Conservation (phyloP, 2,888 invertebrate genomes). For the Homarus gammarus region DNA sequence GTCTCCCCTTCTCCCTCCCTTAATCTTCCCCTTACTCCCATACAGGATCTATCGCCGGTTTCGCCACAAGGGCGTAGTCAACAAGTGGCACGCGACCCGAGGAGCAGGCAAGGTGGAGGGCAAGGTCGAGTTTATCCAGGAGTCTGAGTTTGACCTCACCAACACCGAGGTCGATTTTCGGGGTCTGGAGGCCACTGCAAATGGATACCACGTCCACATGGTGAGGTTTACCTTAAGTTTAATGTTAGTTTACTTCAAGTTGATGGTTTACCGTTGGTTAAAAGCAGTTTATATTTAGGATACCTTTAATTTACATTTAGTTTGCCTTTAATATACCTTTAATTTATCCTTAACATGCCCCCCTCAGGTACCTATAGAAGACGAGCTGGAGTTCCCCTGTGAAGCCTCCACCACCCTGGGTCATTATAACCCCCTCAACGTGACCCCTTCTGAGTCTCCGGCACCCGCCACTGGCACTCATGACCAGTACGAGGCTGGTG, state of each 20-base stretch:
- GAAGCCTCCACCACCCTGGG: constrained; percentile 89
- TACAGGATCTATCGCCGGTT: constrained; percentile 86
- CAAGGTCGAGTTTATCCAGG: constrained; percentile 90
- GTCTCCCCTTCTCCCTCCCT: not conserved
- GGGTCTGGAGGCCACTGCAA: constrained; percentile 84
- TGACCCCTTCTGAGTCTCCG: constrained; percentile 84
- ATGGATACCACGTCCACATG: constrained; percentile 90
- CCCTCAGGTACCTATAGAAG: constrained; percentile 88
- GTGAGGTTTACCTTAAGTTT: constrained; percentile 80
- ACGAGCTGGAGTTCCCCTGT: constrained; percentile 91
- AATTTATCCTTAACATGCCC: not conserved
- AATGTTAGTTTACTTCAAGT: not conserved
- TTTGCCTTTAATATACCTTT: not conserved
- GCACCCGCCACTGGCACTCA: constrained; percentile 85
- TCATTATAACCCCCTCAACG: constrained; percentile 91
- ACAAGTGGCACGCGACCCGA: constrained; percentile 93
- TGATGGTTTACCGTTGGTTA: not conserved
- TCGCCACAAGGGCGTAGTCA: constrained; percentile 90
- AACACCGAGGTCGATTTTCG: constrained; percentile 88
- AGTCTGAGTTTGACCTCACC: constrained; percentile 90
- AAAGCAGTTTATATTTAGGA: not conserved
- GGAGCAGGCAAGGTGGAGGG: constrained; percentile 83
- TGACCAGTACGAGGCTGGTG: constrained; percentile 93
- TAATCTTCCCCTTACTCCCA: not conserved
- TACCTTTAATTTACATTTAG: not conserved